phyloP scores from a whole-genome alignment of 2,888 invertebrate species.

The Cordylochernes scorpioides region DNA sequence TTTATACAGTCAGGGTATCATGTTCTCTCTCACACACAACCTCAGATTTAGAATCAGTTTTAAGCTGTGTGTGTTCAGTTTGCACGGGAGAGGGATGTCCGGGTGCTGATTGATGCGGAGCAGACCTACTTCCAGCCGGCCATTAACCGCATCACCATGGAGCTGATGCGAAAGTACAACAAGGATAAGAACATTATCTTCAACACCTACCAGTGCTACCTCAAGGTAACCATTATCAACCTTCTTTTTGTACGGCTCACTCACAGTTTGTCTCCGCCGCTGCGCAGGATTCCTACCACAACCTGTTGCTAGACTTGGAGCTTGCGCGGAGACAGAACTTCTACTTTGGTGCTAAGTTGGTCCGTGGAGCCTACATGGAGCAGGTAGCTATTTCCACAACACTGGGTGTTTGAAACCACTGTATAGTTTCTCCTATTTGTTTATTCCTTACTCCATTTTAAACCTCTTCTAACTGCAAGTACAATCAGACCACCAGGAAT shows the following conservation, averaged over 20 bases:
- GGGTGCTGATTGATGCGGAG: slow-evolving; percentile 97
- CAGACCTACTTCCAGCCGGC: slow-evolving; percentile 99
- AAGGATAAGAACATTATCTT: slow-evolving; percentile 62
- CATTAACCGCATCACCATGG: slow-evolving; percentile 79
- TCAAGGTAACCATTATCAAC: slow-evolving; percentile 33
- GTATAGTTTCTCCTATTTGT: not conserved
- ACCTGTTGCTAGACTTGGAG: slow-evolving; percentile 73
- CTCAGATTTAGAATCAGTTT: slow-evolving; percentile 1
- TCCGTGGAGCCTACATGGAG: slow-evolving; percentile 93
- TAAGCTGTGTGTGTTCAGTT: slow-evolving; percentile 28
- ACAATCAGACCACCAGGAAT: too few species aligned
- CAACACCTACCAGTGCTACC: slow-evolving; percentile 95
- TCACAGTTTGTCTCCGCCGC: not conserved
- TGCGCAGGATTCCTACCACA: slow-evolving; percentile 42
- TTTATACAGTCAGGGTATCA: too few species aligned
- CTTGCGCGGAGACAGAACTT: slow-evolving; percentile 84
- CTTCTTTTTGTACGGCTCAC: not conserved
- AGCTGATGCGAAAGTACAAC: slow-evolving; percentile 95
- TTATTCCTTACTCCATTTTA: not conserved
- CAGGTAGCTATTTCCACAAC: slow-evolving; percentile 52
- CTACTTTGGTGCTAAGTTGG: slow-evolving; percentile 90
- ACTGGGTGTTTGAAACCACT: too few species aligned
- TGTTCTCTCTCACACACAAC: too few species aligned
- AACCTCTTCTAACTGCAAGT: not conserved
- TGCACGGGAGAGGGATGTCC: slow-evolving; percentile 64